A percentile compares a stretch with the other conserved stretches of the same genome.
Conservation (phyloP, 2,113 vertebrate genomes). For the Siniperca knerii region DNA sequence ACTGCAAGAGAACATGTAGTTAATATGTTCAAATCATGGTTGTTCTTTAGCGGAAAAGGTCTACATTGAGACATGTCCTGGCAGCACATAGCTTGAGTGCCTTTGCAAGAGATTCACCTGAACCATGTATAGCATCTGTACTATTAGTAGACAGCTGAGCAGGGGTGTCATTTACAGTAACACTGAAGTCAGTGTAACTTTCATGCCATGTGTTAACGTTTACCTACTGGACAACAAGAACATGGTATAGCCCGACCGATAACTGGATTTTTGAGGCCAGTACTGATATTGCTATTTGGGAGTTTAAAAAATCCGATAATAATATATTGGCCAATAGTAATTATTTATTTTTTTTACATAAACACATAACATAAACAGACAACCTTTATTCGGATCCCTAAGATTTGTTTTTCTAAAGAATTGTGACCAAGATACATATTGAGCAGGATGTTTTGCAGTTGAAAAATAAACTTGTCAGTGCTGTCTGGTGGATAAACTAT, state of each 20-base stretch:
- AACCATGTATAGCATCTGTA: conserved; percentile 11
- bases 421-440: background rate
- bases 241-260: background rate
- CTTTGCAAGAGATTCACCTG: conserved; percentile 19
- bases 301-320: no score
- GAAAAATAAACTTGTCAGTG: no score
- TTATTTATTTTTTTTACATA: no score
- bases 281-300: background rate
- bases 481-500: no score
- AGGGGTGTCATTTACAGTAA: conserved; percentile 48
- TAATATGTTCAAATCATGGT: conserved; percentile 8
- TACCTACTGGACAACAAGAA: background rate
- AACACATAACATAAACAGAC: no score
- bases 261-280: no score
- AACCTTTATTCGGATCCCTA: background rate
- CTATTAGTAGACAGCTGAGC: conserved; percentile 34
- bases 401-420: background rate
- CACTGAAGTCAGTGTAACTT: conserved; percentile 11
- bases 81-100: conserved; percentile 25
- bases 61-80: conserved; percentile 18
- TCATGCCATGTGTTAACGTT: background rate
- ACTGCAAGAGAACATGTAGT: conserved; percentile 32
- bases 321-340: no score
- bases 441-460: background rate
- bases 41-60: background rate